Conservation (phyloP, 2,797 vertebrate species). For the Hypotaenidia okinawae region DNA sequence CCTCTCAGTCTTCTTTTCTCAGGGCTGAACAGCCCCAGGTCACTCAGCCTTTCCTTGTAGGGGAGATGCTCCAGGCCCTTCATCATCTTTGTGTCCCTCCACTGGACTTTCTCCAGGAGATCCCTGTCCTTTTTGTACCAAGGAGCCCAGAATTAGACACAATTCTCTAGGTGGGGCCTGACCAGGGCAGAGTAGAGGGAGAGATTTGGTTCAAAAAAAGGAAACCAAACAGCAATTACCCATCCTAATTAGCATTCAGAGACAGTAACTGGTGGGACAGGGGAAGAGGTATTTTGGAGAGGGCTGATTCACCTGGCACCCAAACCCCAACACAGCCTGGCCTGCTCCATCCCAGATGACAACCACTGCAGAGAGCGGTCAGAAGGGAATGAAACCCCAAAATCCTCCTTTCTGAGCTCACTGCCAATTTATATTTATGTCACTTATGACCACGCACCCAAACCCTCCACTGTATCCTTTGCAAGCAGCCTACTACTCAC, state of each 20-base stretch:
- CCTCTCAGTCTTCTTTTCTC: no score
- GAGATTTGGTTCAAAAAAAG: background rate
- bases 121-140: no score
- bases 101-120: no score
- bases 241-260: slow-evolving; percentile 28
- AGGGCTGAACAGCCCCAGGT: no score
- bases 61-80: no score
- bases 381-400: background rate
- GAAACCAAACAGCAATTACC: slow-evolving; percentile 19
- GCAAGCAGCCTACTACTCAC: background rate
- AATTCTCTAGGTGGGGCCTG: no score
- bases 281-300: background rate
- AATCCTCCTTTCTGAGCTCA: background rate
- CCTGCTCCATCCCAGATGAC: rapidly evolving
- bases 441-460: rapidly evolving
- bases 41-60: no score
- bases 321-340: background rate
- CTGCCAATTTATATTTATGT: background rate
- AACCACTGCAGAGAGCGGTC: rapidly evolving
- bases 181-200: background rate
- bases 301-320: background rate
- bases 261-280: background rate
- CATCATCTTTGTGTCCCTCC: no score
- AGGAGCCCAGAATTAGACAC: no score
- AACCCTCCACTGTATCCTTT: background rate